Percentiles rank a stretch among this genome's conserved stretches.
Evolutionary conservation across 2,113 vertebrate species (phyloP).

Genomic region (Otolemur garnettii): DNA sequence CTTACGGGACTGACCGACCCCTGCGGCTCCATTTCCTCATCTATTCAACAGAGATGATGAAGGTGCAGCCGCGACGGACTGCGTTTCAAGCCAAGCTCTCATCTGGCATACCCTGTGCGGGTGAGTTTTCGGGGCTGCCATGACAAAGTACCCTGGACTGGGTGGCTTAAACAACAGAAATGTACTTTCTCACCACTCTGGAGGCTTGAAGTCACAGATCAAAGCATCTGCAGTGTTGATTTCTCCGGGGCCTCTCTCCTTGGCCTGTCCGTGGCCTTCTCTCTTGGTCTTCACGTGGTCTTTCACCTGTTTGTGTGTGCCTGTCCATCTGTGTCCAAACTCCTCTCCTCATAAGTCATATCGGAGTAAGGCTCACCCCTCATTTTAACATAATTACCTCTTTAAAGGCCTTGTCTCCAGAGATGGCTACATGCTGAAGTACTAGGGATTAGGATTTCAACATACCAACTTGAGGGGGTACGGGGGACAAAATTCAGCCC

Average conservation of each 20-base stretch:
- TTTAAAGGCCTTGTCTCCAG: conserved; percentile 3
- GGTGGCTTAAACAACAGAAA: neutral
- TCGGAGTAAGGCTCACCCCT: neutral
- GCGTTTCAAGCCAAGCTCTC: neutral
- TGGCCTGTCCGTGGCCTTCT: neutral
- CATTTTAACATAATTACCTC: neutral
- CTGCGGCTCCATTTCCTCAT: neutral
- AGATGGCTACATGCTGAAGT: neutral
- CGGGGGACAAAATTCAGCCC: neutral
- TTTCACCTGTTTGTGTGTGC: neutral
- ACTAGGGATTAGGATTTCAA: neutral
- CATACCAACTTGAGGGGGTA: neutral
- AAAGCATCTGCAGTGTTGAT: neutral
- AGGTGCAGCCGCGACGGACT: neutral
- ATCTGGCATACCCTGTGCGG: fast-evolving
- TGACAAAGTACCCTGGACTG: neutral
- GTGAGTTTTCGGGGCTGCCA: neutral
- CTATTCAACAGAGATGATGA: neutral
- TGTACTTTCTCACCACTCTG: neutral
- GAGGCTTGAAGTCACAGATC: neutral
- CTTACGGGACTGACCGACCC: neutral
- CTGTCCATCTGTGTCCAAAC: neutral
- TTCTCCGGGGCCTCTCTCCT: neutral
- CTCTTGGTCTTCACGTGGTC: neutral
- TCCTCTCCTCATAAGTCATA: neutral